phyloP scores from a whole-genome alignment of 2,113 vertebrate species.

The Datnioides undecimradiatus region DNA sequence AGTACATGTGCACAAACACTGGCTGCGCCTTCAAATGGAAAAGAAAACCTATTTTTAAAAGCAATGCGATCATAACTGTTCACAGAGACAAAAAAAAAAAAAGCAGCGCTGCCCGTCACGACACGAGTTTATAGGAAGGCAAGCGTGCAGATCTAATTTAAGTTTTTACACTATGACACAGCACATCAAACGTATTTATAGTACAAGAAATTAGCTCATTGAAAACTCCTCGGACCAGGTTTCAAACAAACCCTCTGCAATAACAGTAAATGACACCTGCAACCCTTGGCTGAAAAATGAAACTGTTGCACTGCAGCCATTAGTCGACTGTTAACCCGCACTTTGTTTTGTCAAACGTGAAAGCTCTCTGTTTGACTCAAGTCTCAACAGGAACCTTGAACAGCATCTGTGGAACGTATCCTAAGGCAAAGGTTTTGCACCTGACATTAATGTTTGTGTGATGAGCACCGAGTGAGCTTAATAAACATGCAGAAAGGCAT shows the following conservation, averaged over 20 bases:
- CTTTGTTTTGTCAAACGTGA: not conserved
- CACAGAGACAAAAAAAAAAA: not conserved
- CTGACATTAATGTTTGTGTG: conserved; percentile 22
- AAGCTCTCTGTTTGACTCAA: not conserved
- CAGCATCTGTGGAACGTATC: conserved; percentile 21
- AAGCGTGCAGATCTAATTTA: not conserved
- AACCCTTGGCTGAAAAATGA: not conserved
- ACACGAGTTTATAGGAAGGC: not conserved
- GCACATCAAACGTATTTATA: not conserved
- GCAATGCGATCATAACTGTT: not conserved
- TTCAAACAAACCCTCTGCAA: not conserved
- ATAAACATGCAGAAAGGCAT: conserved; percentile 40
- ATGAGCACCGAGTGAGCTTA: conserved; percentile 11
- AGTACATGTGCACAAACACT: not conserved
- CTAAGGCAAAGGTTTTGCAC: conserved; percentile 46
- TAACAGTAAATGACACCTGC: conserved; percentile 17
- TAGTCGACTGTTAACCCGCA: not conserved
- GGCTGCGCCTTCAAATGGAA: no score
- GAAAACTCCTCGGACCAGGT: not conserved
- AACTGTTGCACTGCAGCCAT: not conserved
- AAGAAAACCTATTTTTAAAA: not conserved
- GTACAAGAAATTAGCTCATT: not conserved
- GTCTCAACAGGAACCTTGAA: not conserved
- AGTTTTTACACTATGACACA: not conserved
- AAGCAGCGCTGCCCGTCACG: not conserved